Evolutionary conservation across 2,888 invertebrate genomes (phyloP).

Genomic region (Stenichneumon culpator): DNA sequence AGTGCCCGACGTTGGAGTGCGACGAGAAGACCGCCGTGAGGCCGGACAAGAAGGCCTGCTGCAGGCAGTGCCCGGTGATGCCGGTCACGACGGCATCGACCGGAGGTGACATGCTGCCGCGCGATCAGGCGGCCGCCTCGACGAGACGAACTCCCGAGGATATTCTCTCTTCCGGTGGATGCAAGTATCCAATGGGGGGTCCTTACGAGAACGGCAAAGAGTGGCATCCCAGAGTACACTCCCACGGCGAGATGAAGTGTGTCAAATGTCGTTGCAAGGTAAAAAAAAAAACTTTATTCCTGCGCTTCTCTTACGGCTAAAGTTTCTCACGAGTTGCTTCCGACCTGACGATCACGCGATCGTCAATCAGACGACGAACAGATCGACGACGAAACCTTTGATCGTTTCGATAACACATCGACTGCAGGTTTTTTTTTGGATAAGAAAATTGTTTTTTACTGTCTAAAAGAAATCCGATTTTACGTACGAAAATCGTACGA

Average conservation of each 20-base stretch:
- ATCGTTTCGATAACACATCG: too few species aligned
- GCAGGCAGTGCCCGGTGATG: slow-evolving; percentile 90
- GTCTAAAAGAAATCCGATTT: too few species aligned
- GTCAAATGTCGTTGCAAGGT: slow-evolving; percentile 97
- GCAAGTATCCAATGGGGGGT: slow-evolving; percentile 90
- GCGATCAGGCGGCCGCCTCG: slow-evolving; percentile 84
- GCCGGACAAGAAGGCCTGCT: slow-evolving; percentile 92
- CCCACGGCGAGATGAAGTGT: slow-evolving; percentile 95
- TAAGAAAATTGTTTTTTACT: too few species aligned
- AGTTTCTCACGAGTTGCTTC: not conserved
- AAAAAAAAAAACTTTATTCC: slow-evolving; percentile 73
- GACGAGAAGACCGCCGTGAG: slow-evolving; percentile 91
- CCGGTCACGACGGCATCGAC: slow-evolving; percentile 72
- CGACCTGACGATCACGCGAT: too few species aligned
- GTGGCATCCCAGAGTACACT: slow-evolving; percentile 95
- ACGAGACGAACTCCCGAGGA: slow-evolving; percentile 88
- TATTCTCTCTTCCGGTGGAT: slow-evolving; percentile 92
- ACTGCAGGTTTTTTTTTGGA: too few species aligned
- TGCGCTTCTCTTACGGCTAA: not conserved
- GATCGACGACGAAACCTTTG: too few species aligned
- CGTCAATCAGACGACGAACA: too few species aligned
- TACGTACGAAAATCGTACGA: too few species aligned
- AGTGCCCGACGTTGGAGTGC: slow-evolving; percentile 91
- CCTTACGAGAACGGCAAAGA: slow-evolving; percentile 91
- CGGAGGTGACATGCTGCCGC: slow-evolving; percentile 85